Conservation (phyloP, 1,140 invertebrate genomes). For the Diorhabda carinulata region DNA sequence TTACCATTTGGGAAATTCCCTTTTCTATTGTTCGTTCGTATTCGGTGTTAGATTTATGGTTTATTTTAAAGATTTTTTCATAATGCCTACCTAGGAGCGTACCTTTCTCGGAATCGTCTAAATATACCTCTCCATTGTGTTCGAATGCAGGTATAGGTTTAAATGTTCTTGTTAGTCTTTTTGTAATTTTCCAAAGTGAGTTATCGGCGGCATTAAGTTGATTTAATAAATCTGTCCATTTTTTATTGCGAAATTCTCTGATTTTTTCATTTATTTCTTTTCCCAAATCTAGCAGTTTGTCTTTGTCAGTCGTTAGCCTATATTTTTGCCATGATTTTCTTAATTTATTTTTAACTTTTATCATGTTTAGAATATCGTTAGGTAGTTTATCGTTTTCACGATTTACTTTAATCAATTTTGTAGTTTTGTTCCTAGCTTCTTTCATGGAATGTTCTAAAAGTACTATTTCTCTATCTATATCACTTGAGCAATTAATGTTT, state of each 20-base stretch:
- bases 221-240: neutral
- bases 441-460: neutral
- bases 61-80: too few relatives aligned
- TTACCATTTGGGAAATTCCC: too few relatives aligned
- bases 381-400: neutral
- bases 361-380: neutral
- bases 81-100: too few relatives aligned
- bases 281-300: neutral
- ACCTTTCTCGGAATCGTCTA: too few relatives aligned
- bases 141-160: neutral
- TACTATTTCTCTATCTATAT: neutral
- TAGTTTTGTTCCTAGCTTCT: neutral
- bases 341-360: neutral
- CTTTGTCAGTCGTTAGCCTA: neutral
- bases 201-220: neutral
- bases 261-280: neutral
- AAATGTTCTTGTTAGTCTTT: neutral
- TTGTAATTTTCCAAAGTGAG: neutral
- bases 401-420: neutral
- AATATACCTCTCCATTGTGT: too few relatives aligned
- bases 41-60: too few relatives aligned
- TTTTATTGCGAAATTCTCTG: neutral
- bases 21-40: too few relatives aligned
- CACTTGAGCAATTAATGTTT: neutral
- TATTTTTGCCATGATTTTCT: neutral